phyloP scores from a whole-genome alignment of 2,113 vertebrate genomes.

The Saguinus imperator region DNA sequence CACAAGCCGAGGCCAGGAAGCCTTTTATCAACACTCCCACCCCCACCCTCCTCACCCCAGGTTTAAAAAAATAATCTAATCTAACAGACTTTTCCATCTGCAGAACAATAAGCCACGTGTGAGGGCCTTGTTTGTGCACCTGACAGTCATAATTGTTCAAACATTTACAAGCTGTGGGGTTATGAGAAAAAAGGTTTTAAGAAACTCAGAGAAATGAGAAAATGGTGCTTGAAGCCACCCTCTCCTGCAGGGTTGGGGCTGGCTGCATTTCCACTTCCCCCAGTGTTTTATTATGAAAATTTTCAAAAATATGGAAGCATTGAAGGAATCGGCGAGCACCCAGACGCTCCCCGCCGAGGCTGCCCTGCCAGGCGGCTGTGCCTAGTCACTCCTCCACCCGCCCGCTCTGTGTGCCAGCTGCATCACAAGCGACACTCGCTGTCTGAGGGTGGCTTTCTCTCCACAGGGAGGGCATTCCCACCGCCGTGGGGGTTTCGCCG shows the following conservation, averaged over 20 bases:
- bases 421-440: fast-evolving
- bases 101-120: not conserved
- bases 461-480: not conserved
- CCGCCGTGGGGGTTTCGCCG: fast-evolving
- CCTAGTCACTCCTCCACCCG: not conserved
- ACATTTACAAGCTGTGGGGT: not conserved
- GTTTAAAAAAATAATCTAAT: not conserved
- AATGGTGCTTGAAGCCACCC: too few species aligned
- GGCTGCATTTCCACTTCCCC: not conserved
- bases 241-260: not conserved
- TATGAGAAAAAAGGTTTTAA: not conserved
- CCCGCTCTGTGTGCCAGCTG: not conserved
- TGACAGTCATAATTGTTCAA: not conserved
- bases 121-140: slow-evolving; percentile 16
- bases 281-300: not conserved
- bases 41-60: not conserved
- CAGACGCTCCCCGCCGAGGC: fast-evolving
- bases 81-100: not conserved
- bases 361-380: fast-evolving
- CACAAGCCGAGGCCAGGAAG: not conserved
- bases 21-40: not conserved
- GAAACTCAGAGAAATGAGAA: not conserved
- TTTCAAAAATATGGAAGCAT: not conserved
- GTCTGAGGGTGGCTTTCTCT: not conserved
- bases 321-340: not conserved